Evolutionary conservation across 2,888 invertebrate genomes (phyloP), one percentile per base, ranked within the genome.

Genomic region (Yponomeuta malinellus): DNA sequence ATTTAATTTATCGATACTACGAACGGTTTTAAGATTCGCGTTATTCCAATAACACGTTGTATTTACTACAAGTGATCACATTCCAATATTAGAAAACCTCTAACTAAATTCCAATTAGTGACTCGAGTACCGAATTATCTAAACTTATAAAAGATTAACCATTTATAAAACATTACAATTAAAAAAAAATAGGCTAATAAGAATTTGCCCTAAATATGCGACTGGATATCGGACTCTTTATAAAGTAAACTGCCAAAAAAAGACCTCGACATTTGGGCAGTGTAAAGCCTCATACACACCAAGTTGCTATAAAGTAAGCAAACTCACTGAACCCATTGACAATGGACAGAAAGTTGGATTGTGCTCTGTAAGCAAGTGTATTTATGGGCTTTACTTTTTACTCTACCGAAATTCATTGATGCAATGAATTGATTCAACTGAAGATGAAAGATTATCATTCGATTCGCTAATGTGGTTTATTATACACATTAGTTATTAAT

Each of bases 391-490:
- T 43, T 43, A 43, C 43, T 43, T 8, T 43, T 8, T 43, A 43
- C 43, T 43, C 6, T 65, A 31, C 15, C 52, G 31, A 65, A 65
- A 65, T 29, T 65, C 65, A 64, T 64, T 65, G 29, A 65, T 29
- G 65, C 65, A 65, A 29, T 33, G 65, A 65, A 65, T 65, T 23
- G 10, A 31, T 65, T 65, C 10, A 31, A 68, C 48, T 52, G 15
- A 68, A 83, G 83, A 68, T 52, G 15, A 68, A 83, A 83, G 83
- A 79, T 78, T 76, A 76, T 75, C 76, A 15, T 59, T 78, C 76
- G 48, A 76, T 77, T 77, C 81, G 77, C 78, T 74, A 76, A 78
- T 78, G 81, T 78, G 75, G 81, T 83, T 81, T 84, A 83, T 83
- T 82, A 43, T 43, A 43, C 43, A 43, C 12, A 52, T 52, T 52